These are phyloP conservation scores for Zalophus californianus DNA, from an alignment of 2,797 vertebrate species.

Conservation along the genomic window DNA sequence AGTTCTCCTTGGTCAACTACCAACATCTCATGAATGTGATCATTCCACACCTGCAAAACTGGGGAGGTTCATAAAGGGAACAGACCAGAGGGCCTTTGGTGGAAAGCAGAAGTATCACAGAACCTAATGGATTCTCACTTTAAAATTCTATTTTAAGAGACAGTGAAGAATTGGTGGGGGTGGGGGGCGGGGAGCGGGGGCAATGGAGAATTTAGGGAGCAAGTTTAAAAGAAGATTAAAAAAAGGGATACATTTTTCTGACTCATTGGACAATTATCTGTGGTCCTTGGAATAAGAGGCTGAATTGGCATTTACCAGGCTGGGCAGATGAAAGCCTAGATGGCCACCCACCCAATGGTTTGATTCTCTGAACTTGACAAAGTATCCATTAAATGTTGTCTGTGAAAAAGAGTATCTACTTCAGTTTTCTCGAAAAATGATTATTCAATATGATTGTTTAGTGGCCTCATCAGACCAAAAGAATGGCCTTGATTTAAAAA, in stretches of 20 bases:
- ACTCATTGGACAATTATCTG: background rate
- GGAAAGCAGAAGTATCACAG: background rate
- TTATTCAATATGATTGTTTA: background rate
- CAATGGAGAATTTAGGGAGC: background rate
- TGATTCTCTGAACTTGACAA: background rate
- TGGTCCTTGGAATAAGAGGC: background rate
- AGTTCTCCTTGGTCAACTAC: background rate
- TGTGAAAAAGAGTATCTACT: background rate
- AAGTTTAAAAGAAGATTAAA: background rate
- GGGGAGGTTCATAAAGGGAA: background rate
- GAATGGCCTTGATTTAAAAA: conserved; percentile 7
- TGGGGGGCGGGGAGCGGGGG: too few species aligned
- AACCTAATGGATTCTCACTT: background rate
- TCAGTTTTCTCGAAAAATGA: conserved; percentile 12
- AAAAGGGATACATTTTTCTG: background rate
- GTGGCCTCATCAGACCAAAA: conserved; percentile 30
- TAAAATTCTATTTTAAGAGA: background rate
- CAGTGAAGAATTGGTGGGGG: background rate
- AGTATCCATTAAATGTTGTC: background rate
- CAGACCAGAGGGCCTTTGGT: background rate
- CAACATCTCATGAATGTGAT: background rate
- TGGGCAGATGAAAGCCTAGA: background rate
- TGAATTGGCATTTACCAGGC: background rate
- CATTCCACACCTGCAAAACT: background rate
- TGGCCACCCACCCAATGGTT: background rate